Base-by-base conservation (phyloP, 1,140 invertebrate species). In the Drosophila murphyi region DNA sequence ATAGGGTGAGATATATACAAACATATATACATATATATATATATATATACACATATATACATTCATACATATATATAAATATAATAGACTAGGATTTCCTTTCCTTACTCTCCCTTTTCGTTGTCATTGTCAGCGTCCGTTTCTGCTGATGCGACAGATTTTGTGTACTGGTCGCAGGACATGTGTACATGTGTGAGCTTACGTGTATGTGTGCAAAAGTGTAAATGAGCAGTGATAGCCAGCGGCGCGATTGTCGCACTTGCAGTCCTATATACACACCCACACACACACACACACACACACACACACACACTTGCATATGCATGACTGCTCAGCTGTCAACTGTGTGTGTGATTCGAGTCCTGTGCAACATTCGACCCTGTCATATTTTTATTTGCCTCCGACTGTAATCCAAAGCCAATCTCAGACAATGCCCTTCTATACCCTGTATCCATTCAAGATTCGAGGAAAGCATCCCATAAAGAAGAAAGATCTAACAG, bases 171-270 rank as follows among this genome's bases (percentile, higher is more conserved):
- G 20, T 67, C 76, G 28, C 56, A 45, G 51, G 43, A 34, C 47
- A 35, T 69, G 32, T 57, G 70, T n/a, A 41, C 34, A 34, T 34
- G 12, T 68, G 70, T 81, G 79, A 83, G 85, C 88, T 12, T 67
- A 64, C 76, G 79, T 67, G 80, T n/a, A 28, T 68, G 70, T 81
- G 80, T 59, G 80, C 47, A 76, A 77, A 80, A 82, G 85, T 89
- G 85, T 88, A 89, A 88, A 88, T 89, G 85, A 88, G 85, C 85
- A 89, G 80, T 85, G 74, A 77, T 72, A 77, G 80, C 85, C 78
- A 70, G 72, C 74, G 85, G 85, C 80, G 45, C 71, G 80, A 83
- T 80, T 81, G 80, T 83, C 80, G 83, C 85, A 80, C 72, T 68
- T 78, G 70, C 45, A 63, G 39, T 10, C 37, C 29, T 5, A 2